Base-by-base conservation (phyloP, 2,113 vertebrate species). In the Furnarius figulus region DNA sequence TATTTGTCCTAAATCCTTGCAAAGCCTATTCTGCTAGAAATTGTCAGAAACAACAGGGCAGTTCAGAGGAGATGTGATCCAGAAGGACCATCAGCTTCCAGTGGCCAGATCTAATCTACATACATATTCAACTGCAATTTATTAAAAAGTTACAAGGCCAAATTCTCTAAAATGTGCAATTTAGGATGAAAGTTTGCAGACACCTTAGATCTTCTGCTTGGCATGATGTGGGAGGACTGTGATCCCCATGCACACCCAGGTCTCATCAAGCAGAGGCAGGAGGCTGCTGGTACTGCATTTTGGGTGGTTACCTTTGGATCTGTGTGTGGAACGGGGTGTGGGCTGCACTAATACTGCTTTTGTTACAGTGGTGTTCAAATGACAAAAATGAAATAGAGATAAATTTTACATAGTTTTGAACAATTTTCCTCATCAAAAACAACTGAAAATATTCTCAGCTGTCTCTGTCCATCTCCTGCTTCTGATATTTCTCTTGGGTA, bases 211-310 rank as follows among this genome's bases (percentile, higher is more conserved):
- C 15, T 15, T 90, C 42, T 62, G 30, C 19, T n/a, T 70, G 19
- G 19, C 22, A 12, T 0, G 0, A 37, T 5, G 16, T 16, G 37
- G 22, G 30, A 44, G 49, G 44, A 65, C 20, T 13, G 22, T 22
- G 40, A 15, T 40, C 19, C 23, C 22, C 24, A 18, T 8, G 28
- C 6, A 8, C 12, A 61, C 1, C 7, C 40, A 65, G 20, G 7
- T n/a, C 31, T 35, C 1, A 9, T 19, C 65, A 56, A 33, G 24
- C 31, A 66, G 35, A 66, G 12, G 30, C 17, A 58, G 52, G 58
- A 58, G 8, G 27, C 31, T 56, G 53, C 19, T 73, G 25, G 11
- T 35, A 19, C 17, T 40, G 22, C 9, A 33, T 19, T 21, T 53
- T 39, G 39, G 40, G 49, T 23, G 49, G 25, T 28, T 65, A 33